Evolutionary conservation across 2,113 vertebrate genomes (phyloP), one percentile per base, ranked within the genome.

Genomic region (Onychostruthus taczanowskii): DNA sequence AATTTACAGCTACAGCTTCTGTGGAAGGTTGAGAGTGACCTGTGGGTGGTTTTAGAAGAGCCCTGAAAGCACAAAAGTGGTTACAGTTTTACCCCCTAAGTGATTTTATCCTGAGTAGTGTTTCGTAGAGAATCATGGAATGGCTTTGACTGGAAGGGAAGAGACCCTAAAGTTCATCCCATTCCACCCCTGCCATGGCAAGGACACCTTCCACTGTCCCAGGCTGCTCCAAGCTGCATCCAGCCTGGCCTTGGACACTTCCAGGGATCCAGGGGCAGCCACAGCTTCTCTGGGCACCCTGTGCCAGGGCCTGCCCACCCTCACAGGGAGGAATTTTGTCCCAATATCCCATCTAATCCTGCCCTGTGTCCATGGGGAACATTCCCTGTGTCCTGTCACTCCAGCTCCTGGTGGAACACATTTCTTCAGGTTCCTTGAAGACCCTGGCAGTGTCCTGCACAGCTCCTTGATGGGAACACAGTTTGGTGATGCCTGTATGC

Each of bases 251-350:
- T n/a, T 13, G 77, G 77, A 0, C 27, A 58, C 68, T 81, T 0
- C 13, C 52, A 61, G 53, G 53, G 53, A 39, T 67, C 20, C 61
- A 66, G 87, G 33, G 10, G 11, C 53, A 89, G 37, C 61, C 77
- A 6, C 46, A 75, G 46, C 62, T 67, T 0, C 46, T 61, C 61
- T 74, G 77, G 33, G 23, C 33, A 66, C 3, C 23, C 61, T 46
- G 37, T 67, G 23, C 62, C 69, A 82, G 62, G 53, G 28, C n/a
- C 33, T 75, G 0, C 0, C 13, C 24, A 22, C n/a, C 28, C 39
- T 89, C 10, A 0, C 22, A 28, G 59, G 10, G 7, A 44, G 3
- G 4, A 12, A 30, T 46, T 68, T 0, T 5, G 0, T 67, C 46
- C 69, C 47, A 13, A 0, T 23, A 10, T 53, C 69, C 39, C 46